These are phyloP conservation scores for Ophthalmolycus amberensis DNA, from an alignment of 2,113 vertebrate species.

Conservation along the genomic window DNA sequence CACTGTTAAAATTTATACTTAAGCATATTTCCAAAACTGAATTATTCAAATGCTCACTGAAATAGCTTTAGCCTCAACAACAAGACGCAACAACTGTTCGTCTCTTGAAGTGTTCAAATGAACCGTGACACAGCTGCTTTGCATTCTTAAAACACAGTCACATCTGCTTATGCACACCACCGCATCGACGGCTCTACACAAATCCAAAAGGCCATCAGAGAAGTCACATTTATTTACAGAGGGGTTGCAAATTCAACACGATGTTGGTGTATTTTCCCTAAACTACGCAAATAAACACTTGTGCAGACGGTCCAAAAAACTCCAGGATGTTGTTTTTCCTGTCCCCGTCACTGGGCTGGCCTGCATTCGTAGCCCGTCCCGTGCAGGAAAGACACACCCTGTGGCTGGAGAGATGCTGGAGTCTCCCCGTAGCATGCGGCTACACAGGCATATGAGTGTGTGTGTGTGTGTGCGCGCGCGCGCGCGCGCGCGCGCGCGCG, in stretches of 20 bases:
- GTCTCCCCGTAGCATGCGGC: slow-evolving; percentile 26
- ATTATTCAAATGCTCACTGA: slow-evolving; percentile 28
- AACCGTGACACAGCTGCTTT: slow-evolving; percentile 47
- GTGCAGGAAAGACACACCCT: slow-evolving; percentile 34
- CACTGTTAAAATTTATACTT: slow-evolving; percentile 18
- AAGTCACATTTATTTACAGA: slow-evolving; percentile 68
- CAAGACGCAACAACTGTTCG: slow-evolving; percentile 23
- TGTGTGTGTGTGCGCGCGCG: slow-evolving; percentile 13
- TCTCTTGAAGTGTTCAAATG: slow-evolving; percentile 33
- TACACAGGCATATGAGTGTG: slow-evolving; percentile 3
- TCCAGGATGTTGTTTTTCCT: slow-evolving; percentile 31
- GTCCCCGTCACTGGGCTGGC: slow-evolving; percentile 20
- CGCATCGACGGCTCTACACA: slow-evolving; percentile 26
- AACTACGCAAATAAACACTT: slow-evolving; percentile 50
- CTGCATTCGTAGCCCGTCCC: slow-evolving; percentile 24
- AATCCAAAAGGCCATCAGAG: slow-evolving; percentile 61
- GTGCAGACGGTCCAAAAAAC: slow-evolving; percentile 43
- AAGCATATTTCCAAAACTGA: slow-evolving; percentile 19
- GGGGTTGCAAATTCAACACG: slow-evolving; percentile 48
- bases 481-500: too few species aligned
- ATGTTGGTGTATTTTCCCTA: slow-evolving; percentile 15
- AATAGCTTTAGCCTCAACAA: slow-evolving; percentile 32
- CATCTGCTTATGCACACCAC: slow-evolving; percentile 54
- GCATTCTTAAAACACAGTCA: slow-evolving; percentile 65
- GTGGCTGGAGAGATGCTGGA: slow-evolving; percentile 29